phyloP scores from a whole-genome alignment of 2,888 invertebrate species.

The Tridacna gigas region DNA sequence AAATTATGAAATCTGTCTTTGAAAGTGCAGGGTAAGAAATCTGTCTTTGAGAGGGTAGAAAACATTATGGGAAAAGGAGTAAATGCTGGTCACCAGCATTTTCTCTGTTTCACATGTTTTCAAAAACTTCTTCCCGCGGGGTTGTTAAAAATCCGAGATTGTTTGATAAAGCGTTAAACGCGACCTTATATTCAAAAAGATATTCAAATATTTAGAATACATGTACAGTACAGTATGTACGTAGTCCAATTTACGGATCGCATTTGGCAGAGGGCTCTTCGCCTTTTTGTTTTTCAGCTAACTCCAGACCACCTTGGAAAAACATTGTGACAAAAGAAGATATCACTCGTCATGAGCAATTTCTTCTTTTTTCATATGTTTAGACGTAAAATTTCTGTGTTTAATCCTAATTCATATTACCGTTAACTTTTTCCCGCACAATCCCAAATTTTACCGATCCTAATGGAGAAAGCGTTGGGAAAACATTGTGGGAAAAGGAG shows the following conservation, averaged over 20 bases:
- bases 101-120: constrained; percentile 4
- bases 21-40: not conserved
- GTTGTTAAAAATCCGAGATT: not conserved
- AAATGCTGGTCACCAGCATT: constrained; percentile 5
- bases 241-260: not conserved
- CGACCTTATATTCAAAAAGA: not conserved
- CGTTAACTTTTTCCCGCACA: too few species aligned
- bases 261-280: too few species aligned
- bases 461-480: not conserved
- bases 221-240: not conserved
- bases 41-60: not conserved
- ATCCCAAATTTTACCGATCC: not conserved
- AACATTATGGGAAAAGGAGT: not conserved
- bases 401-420: not conserved
- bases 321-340: not conserved
- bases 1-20: not conserved
- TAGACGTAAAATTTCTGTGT: not conserved
- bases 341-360: not conserved
- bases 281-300: not conserved
- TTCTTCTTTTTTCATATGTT: not conserved
- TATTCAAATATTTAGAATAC: not conserved
- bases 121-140: not conserved
- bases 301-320: not conserved
- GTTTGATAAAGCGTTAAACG: not conserved
- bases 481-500: constrained; percentile 1